A percentile compares a stretch with the other conserved stretches of the same genome.
Conservation (phyloP, 2,797 vertebrate genomes). For the Chelmon rostratus region DNA sequence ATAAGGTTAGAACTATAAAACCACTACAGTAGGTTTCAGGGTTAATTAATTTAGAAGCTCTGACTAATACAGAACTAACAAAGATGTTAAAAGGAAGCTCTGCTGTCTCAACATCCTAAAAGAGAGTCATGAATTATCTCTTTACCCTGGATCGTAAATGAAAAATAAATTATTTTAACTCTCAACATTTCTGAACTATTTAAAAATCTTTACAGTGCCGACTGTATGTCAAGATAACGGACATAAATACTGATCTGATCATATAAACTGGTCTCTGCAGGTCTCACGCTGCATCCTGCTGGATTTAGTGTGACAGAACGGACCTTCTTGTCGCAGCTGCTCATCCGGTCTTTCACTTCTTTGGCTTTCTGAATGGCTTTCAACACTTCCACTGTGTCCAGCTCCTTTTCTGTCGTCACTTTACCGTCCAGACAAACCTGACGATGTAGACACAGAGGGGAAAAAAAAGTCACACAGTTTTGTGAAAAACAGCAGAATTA, state of each 20-base stretch:
- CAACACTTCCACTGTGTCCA: constrained; percentile 97
- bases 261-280: background rate
- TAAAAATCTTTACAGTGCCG: background rate
- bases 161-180: background rate
- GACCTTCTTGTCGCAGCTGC: constrained; percentile 93
- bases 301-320: background rate
- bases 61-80: background rate
- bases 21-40: constrained; percentile 11
- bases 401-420: constrained; percentile 93
- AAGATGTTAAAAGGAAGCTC: background rate
- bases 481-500: background rate
- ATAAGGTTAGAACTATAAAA: constrained; percentile 29
- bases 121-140: background rate
- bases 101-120: background rate
- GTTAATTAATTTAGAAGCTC: background rate
- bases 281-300: background rate
- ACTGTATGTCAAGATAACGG: background rate
- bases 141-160: background rate
- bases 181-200: background rate
- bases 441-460: background rate
- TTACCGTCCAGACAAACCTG: constrained; percentile 94
- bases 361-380: constrained; percentile 99
- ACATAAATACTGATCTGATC: background rate
- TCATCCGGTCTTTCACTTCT: constrained; percentile 93
- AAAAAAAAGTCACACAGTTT: background rate